phyloP scores from a whole-genome alignment of 2,113 vertebrate species.

The Sardina pilchardus region DNA sequence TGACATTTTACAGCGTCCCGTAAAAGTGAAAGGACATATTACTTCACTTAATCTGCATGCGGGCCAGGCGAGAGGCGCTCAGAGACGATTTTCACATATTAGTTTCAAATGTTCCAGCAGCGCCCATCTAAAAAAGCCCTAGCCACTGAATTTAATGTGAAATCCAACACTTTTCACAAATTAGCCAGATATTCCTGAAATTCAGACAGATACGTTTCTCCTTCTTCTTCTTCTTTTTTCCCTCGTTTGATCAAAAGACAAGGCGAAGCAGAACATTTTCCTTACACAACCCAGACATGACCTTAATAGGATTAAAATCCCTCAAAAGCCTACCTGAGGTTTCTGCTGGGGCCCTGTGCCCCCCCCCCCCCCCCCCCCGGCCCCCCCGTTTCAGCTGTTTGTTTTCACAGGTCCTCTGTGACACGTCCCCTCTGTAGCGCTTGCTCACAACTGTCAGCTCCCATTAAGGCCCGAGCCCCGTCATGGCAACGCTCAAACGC shows the following conservation, averaged over 20 bases:
- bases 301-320: conserved; percentile 50
- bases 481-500: conserved; percentile 46
- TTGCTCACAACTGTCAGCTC: conserved; percentile 66
- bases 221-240: neutral
- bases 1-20: conserved; percentile 9
- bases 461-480: conserved; percentile 61
- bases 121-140: neutral
- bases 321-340: conserved; percentile 57
- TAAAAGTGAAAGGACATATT: conserved; percentile 12
- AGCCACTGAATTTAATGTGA: conserved; percentile 33
- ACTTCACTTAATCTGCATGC: conserved; percentile 5
- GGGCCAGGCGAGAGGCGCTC: neutral
- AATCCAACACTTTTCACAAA: conserved; percentile 4
- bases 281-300: conserved; percentile 26
- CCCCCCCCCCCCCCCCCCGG: conserved; percentile 38
- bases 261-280: conserved; percentile 20
- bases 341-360: conserved; percentile 28
- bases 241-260: conserved; percentile 12
- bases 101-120: conserved; percentile 18
- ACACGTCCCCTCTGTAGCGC: conserved; percentile 50
- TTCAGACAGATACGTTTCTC: neutral
- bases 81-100: conserved; percentile 18
- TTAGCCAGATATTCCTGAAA: conserved; percentile 5
- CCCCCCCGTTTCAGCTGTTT: conserved; percentile 63
- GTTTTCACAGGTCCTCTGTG: conserved; percentile 68